Evolutionary conservation across 2,113 vertebrate genomes (phyloP).

Genomic region (Pseudorectes ferrugineus): DNA sequence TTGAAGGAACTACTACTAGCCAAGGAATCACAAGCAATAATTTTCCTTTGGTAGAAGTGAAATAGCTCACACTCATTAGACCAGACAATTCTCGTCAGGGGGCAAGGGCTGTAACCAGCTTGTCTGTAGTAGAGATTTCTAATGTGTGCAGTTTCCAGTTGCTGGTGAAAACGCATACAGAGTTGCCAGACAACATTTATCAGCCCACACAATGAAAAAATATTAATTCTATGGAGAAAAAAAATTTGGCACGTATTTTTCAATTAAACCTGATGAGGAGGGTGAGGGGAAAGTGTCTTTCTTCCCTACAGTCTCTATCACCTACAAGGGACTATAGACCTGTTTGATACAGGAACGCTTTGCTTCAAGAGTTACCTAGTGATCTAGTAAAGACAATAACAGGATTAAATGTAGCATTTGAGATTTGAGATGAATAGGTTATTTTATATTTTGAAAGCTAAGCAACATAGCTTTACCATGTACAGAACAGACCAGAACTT

Average conservation of each 20-base stretch:
- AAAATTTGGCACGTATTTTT: neutral
- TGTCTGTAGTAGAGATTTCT: neutral
- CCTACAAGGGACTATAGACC: neutral
- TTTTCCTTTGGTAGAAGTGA: neutral
- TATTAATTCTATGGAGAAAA: neutral
- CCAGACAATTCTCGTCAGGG: neutral
- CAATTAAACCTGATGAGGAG: neutral
- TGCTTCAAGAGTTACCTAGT: neutral
- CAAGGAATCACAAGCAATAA: neutral
- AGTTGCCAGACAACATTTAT: slow-evolving; percentile 24
- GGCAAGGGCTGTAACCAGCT: neutral
- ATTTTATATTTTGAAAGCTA: slow-evolving; percentile 26
- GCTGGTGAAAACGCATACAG: neutral
- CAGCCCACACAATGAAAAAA: neutral
- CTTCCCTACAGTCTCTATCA: neutral
- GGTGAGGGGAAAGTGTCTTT: neutral
- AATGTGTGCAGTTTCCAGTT: neutral
- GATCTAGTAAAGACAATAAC: neutral
- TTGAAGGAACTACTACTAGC: neutral
- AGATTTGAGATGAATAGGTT: neutral
- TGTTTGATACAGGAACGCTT: neutral
- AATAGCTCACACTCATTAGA: slow-evolving; percentile 33
- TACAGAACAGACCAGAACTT: slow-evolving; percentile 5
- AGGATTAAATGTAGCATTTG: neutral
- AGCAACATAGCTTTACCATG: slow-evolving; percentile 7